A percentile compares a stretch with the other conserved stretches of the same genome.
Conservation (phyloP, 2,888 invertebrate genomes). For the Tromatobia lineatoria region DNA sequence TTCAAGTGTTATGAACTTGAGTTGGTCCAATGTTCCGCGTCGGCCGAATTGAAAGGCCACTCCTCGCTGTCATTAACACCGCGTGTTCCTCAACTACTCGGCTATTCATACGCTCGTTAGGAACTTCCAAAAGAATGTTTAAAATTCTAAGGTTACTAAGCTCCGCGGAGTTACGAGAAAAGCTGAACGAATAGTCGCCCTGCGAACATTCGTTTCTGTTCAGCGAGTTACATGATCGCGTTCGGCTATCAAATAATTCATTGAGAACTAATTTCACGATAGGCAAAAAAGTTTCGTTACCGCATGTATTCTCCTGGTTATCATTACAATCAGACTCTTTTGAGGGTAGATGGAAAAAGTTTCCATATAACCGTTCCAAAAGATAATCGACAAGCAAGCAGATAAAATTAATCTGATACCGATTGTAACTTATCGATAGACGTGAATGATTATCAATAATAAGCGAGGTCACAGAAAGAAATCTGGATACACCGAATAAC, state of each 20-base stretch:
- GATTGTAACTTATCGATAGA: constrained; percentile 42
- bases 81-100: constrained; percentile 57
- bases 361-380: background rate
- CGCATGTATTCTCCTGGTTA: background rate
- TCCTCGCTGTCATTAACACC: constrained; percentile 59
- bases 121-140: constrained; percentile 30
- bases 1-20: background rate
- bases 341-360: constrained; percentile 27
- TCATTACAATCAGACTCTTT: background rate
- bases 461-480: background rate
- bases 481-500: background rate
- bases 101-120: constrained; percentile 69
- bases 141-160: constrained; percentile 36
- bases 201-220: background rate
- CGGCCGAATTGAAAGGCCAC: constrained; percentile 40
- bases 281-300: background rate
- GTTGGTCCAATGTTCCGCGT: constrained; percentile 27
- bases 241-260: background rate
- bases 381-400: constrained; percentile 31
- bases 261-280: background rate
- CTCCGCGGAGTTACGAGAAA: constrained; percentile 9
- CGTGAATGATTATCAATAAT: constrained; percentile 16
- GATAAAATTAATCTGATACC: constrained; percentile 59
- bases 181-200: background rate
- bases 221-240: background rate